phyloP scores from a whole-genome alignment of 2,888 invertebrate species.

The Eupeodes latifasciatus region DNA sequence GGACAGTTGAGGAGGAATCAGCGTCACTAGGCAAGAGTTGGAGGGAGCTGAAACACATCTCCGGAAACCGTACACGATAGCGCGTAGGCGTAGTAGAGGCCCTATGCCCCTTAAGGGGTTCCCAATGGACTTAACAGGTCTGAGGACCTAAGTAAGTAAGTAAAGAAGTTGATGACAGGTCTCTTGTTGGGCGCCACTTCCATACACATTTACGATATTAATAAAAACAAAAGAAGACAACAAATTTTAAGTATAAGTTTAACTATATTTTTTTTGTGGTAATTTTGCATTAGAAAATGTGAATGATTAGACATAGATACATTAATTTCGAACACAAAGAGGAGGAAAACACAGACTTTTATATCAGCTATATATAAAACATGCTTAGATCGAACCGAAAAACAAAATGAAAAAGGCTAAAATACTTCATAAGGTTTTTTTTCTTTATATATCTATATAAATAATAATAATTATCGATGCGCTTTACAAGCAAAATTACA shows the following conservation, averaged over 20 bases:
- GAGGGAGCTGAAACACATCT: too few relatives aligned
- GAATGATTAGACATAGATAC: slow-evolving; percentile 34
- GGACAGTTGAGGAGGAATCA: too few relatives aligned
- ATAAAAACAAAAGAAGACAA: neutral
- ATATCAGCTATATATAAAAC: neutral
- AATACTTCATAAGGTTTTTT: slow-evolving; percentile 41
- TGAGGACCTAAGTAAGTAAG: too few relatives aligned
- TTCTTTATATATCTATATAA: slow-evolving; percentile 37
- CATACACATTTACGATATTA: too few relatives aligned
- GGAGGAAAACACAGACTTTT: neutral
- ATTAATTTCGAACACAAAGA: slow-evolving; percentile 42
- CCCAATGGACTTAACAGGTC: too few relatives aligned
- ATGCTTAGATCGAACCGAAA: neutral
- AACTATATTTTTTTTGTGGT: slow-evolving; percentile 42
- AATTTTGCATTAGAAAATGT: slow-evolving; percentile 66
- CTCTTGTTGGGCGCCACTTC: too few relatives aligned
- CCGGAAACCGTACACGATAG: too few relatives aligned
- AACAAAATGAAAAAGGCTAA: slow-evolving; percentile 26
- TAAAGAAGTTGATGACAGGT: too few relatives aligned
- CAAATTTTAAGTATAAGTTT: neutral
- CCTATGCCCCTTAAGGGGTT: too few relatives aligned
- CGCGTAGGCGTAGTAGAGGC: too few relatives aligned
- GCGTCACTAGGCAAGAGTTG: too few relatives aligned
- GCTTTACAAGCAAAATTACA: slow-evolving; percentile 72
- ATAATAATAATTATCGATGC: slow-evolving; percentile 26